These are phyloP conservation scores for Dendrocincla tyrannina DNA, from an alignment of 2,797 vertebrate genomes.

Conservation along the genomic window DNA sequence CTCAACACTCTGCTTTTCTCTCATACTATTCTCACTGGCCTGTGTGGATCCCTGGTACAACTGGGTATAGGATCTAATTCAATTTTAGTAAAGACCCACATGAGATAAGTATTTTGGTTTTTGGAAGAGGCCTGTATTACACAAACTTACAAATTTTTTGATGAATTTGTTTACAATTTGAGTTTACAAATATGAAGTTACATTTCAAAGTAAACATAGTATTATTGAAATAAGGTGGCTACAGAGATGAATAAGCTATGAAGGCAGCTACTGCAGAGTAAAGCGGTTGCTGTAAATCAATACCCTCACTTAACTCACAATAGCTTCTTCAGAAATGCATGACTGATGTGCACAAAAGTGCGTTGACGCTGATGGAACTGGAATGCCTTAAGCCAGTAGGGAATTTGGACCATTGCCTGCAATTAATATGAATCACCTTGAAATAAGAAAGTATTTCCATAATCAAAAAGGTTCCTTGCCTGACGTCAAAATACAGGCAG, in stretches of 20 bases:
- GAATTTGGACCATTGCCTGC: neutral
- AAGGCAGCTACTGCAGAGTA: neutral
- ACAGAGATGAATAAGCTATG: neutral
- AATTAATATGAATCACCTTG: neutral
- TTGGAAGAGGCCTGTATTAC: rapidly evolving
- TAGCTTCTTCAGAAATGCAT: neutral
- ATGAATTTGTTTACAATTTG: neutral
- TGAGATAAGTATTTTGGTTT: neutral
- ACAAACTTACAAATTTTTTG: neutral
- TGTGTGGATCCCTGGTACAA: neutral
- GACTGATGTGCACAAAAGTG: neutral
- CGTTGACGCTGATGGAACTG: neutral
- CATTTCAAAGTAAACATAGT: neutral
- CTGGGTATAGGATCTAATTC: neutral
- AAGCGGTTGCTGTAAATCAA: neutral
- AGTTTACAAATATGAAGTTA: neutral
- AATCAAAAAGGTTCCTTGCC: neutral
- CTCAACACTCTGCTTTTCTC: neutral
- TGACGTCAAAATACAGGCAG: neutral
- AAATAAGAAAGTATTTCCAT: neutral
- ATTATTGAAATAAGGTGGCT: neutral
- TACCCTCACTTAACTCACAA: neutral
- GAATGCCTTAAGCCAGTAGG: neutral
- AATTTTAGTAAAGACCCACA: neutral
- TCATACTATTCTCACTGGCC: neutral